Evolutionary conservation across 2,888 invertebrate genomes (phyloP).

Genomic region (Dysmachus trigonus): DNA sequence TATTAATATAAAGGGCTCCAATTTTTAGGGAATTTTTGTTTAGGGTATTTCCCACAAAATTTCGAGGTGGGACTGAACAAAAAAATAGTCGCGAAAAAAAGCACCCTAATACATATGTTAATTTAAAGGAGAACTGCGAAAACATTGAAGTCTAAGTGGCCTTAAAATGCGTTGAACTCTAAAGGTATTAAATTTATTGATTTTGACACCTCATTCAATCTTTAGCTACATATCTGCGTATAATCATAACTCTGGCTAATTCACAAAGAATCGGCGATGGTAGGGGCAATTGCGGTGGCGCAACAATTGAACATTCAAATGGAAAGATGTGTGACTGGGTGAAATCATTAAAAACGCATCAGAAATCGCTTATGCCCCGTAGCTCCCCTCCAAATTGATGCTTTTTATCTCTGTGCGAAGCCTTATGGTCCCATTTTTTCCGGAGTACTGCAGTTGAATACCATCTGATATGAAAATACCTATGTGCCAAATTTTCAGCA

Average conservation of each 20-base stretch:
- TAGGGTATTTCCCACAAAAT: too few relatives aligned
- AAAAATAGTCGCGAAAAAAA: too few relatives aligned
- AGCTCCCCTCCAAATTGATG: background rate
- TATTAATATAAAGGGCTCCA: too few relatives aligned
- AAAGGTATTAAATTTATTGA: too few relatives aligned
- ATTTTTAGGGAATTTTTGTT: too few relatives aligned
- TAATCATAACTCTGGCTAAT: background rate
- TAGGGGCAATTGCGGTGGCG: background rate
- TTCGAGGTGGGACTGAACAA: too few relatives aligned
- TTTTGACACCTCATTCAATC: background rate
- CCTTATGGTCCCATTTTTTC: background rate
- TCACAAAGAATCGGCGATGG: background rate
- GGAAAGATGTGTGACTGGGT: background rate
- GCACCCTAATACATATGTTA: too few relatives aligned
- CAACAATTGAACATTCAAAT: background rate
- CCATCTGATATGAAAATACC: background rate
- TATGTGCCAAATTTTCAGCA: background rate
- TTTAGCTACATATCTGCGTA: background rate
- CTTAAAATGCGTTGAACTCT: too few relatives aligned
- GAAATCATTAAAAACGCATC: background rate
- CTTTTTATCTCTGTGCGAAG: background rate
- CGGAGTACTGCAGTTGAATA: background rate
- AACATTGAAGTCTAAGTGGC: too few relatives aligned
- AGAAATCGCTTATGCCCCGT: background rate
- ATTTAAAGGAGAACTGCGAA: too few relatives aligned